These are phyloP conservation scores for Pleuronectes platessa DNA, from an alignment of 2,113 vertebrate genomes.

Conservation along the genomic window DNA sequence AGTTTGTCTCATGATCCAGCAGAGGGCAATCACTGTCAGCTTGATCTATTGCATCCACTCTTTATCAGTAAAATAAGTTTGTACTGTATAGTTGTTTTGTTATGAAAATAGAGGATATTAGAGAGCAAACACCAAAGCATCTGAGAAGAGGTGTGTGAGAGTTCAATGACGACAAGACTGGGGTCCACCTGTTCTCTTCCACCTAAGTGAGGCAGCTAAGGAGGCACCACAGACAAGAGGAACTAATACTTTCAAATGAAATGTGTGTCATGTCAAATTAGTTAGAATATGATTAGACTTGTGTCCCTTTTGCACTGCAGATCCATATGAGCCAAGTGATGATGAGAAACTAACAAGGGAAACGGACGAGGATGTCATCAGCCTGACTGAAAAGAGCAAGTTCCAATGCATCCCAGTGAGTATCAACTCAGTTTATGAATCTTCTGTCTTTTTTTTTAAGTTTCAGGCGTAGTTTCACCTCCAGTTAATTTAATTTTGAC, in stretches of 20 bases:
- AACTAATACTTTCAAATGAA: too few relatives aligned
- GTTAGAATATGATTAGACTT: neutral
- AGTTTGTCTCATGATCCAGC: neutral
- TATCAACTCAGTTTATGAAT: conserved; percentile 13
- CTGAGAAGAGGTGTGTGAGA: too few relatives aligned
- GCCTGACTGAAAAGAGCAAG: conserved; percentile 35
- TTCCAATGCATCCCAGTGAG: conserved; percentile 22
- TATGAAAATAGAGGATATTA: neutral
- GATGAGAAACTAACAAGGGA: neutral
- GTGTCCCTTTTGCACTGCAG: conserved; percentile 12
- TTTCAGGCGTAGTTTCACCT: neutral
- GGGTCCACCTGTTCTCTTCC: too few relatives aligned
- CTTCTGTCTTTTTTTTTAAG: neutral
- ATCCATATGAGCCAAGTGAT: neutral
- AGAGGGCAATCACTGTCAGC: neutral
- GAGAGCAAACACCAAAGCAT: neutral
- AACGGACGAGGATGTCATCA: neutral
- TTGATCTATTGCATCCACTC: too few relatives aligned
- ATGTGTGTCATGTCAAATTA: too few relatives aligned
- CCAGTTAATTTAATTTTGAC: neutral
- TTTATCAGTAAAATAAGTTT: too few relatives aligned
- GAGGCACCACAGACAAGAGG: too few relatives aligned
- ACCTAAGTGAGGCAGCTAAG: too few relatives aligned
- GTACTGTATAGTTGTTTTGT: too few relatives aligned
- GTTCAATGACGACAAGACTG: neutral